Conservation (phyloP, 2,888 invertebrate species). For the Plemyria rubiginata region DNA sequence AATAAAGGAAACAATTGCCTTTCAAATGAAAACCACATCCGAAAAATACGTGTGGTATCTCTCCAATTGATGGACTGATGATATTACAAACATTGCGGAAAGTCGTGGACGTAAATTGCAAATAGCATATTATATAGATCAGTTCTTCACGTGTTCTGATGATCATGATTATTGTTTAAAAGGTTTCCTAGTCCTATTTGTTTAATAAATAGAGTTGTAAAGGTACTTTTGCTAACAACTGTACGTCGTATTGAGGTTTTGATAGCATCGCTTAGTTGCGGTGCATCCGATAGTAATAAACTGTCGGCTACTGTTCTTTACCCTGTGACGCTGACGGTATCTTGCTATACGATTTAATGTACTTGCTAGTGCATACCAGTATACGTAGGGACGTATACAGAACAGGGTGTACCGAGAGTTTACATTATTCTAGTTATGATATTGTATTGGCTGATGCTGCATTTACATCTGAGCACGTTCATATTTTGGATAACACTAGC, state of each 20-base stretch:
- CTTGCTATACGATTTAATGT: constrained; percentile 14
- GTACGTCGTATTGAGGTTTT: constrained; percentile 13
- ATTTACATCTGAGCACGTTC: too few relatives aligned
- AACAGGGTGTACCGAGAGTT: too few relatives aligned
- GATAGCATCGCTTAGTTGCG: constrained; percentile 23
- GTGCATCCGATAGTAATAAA: constrained; percentile 25
- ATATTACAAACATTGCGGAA: background rate
- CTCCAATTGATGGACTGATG: background rate
- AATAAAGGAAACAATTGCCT: background rate
- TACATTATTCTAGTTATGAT: too few relatives aligned
- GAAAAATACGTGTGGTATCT: background rate
- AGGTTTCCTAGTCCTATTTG: too few relatives aligned
- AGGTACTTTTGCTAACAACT: constrained; percentile 4
- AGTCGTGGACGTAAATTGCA: background rate
- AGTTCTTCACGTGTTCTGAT: too few relatives aligned
- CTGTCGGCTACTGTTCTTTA: constrained; percentile 8
- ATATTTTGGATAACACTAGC: too few relatives aligned
- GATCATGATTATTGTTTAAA: too few relatives aligned
- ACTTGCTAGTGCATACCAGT: background rate
- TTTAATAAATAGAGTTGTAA: background rate
- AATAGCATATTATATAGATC: too few relatives aligned
- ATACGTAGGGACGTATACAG: too few relatives aligned
- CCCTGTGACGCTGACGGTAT: constrained; percentile 3
- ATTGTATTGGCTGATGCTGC: too few relatives aligned
- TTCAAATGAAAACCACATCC: background rate